A percentile compares a stretch with the other conserved stretches of the same genome.
phyloP scores from a whole-genome alignment of 2,797 vertebrate species.

The Furcifer pardalis region DNA sequence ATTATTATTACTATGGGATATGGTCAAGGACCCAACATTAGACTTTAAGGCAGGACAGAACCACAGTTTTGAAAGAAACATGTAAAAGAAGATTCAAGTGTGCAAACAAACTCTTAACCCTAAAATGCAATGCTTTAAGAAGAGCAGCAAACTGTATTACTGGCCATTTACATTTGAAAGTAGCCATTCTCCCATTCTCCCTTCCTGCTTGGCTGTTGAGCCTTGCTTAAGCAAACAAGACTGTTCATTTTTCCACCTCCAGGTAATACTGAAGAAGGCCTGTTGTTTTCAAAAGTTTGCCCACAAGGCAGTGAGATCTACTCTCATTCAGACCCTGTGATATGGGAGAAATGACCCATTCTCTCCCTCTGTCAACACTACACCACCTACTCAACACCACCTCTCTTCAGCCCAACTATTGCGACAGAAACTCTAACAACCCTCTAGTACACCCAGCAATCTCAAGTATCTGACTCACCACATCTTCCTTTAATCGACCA shows the following conservation, averaged over 20 bases:
- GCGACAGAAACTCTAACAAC: not conserved
- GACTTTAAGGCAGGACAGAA: not conserved
- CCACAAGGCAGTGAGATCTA: not conserved
- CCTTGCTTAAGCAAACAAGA: not conserved
- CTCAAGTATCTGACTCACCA: slow-evolving; percentile 78
- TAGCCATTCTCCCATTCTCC: not conserved
- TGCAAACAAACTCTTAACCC: not conserved
- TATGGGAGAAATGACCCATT: not conserved
- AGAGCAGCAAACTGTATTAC: not conserved
- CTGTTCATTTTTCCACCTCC: not conserved
- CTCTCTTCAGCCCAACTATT: not conserved
- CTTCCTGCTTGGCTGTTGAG: not conserved
- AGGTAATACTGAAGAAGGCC: not conserved
- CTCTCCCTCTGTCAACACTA: too few relatives aligned
- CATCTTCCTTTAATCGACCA: slow-evolving; percentile 89
- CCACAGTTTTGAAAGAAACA: not conserved
- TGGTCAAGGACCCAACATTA: not conserved
- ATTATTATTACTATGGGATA: not conserved
- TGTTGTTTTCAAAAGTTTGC: not conserved
- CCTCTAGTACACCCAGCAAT: not conserved
- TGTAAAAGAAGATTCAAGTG: not conserved
- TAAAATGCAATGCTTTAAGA: not conserved
- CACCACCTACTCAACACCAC: not conserved
- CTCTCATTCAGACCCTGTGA: not conserved
- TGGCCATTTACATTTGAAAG: too few relatives aligned